Percentiles rank a stretch among this genome's conserved stretches.
Evolutionary conservation across 2,888 invertebrate genomes (phyloP).

Genomic region (Tyria jacobaeae): DNA sequence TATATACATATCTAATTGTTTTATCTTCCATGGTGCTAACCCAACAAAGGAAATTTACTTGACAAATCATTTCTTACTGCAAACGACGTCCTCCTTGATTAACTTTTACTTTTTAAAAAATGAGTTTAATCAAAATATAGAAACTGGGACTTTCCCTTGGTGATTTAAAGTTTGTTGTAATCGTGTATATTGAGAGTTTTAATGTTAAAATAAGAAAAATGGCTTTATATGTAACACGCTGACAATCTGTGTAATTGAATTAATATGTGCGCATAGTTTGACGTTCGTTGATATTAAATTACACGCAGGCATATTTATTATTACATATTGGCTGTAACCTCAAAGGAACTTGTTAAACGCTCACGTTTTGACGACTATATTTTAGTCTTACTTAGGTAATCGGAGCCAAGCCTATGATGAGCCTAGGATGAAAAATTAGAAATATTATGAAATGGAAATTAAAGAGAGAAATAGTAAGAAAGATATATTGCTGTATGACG

Average conservation of each 20-base stretch:
- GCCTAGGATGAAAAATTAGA: no score
- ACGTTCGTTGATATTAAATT: not conserved
- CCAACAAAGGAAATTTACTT: constrained; percentile 2
- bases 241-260: constrained; percentile 51
- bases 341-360: no score
- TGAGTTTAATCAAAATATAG: constrained; percentile 22
- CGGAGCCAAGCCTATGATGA: no score
- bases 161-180: constrained; percentile 21
- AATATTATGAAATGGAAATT: no score
- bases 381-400: no score
- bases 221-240: constrained; percentile 63
- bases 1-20: no score
- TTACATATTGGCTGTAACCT: no score
- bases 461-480: no score
- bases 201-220: constrained; percentile 63
- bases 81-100: constrained; percentile 3
- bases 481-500: no score
- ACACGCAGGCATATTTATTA: no score
- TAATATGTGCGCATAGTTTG: constrained; percentile 38
- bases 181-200: constrained; percentile 36
- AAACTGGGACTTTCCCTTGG: constrained; percentile 14
- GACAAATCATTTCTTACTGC: constrained; percentile 6
- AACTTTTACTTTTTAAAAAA: constrained; percentile 26
- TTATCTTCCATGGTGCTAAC: not conserved
- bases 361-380: no score